These are phyloP conservation scores for Microctonus hyperodae DNA, from an alignment of 2,888 invertebrate species.

Conservation along the genomic window DNA sequence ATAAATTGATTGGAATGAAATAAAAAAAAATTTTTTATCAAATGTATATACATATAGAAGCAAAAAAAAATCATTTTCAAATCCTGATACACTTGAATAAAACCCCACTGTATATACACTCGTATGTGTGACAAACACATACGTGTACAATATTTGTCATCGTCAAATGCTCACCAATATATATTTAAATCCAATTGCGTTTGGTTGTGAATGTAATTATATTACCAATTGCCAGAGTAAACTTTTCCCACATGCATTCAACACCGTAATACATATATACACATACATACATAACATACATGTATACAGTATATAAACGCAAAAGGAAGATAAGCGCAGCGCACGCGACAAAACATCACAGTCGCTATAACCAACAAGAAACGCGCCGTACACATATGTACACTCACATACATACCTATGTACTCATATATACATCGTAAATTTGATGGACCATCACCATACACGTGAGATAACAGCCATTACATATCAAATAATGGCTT, in stretches of 20 bases:
- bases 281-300: not conserved
- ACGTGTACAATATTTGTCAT: constrained; percentile 43
- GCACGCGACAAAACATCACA: not conserved
- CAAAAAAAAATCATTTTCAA: not conserved
- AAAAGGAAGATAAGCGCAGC: not conserved
- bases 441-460: not conserved
- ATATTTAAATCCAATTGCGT: constrained; percentile 61
- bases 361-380: not conserved
- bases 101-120: no score
- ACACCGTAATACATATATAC: not conserved
- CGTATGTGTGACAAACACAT: not conserved
- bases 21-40: not conserved
- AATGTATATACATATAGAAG: no score
- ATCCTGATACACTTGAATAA: not conserved
- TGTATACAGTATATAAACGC: not conserved
- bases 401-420: no score
- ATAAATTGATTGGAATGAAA: no score
- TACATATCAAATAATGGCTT: no score
- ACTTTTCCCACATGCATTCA: constrained; percentile 41
- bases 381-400: no score
- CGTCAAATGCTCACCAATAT: constrained; percentile 50
- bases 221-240: constrained; percentile 56
- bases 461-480: no score
- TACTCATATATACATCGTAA: no score
- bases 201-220: constrained; percentile 56